A percentile compares a stretch with the other conserved stretches of the same genome.
Conservation (phyloP, 2,888 invertebrate species). For the Caenorhabditis angaria region DNA sequence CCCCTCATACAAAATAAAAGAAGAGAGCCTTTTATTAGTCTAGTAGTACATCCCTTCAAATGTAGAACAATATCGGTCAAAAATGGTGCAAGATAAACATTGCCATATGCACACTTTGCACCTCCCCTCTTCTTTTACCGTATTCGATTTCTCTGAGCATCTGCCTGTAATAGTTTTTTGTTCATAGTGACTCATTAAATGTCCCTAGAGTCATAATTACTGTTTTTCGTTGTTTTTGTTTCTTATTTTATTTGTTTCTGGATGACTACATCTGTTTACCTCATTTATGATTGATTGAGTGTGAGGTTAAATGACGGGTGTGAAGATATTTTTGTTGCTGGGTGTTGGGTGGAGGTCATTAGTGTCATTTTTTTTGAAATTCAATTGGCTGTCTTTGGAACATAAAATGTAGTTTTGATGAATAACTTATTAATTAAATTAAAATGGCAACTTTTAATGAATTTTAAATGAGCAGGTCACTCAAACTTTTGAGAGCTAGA, state of each 20-base stretch:
- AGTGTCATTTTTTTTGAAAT: background rate
- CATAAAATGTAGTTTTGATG: too few species aligned
- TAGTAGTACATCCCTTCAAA: too few species aligned
- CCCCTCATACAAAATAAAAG: background rate
- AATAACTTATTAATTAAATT: too few species aligned
- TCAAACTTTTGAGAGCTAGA: too few species aligned
- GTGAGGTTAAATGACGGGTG: conserved; percentile 2
- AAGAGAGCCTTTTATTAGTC: too few species aligned
- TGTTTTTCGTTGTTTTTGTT: background rate
- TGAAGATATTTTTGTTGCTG: conserved; percentile 1
- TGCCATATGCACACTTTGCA: conserved; percentile 4
- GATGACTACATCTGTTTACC: conserved; percentile 1
- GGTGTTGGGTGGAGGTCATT: background rate
- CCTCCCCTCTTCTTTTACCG: background rate
- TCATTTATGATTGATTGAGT: background rate
- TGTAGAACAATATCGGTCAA: background rate
- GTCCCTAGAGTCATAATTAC: conserved; percentile 4
- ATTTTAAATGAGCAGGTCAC: too few species aligned
- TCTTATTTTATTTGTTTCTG: background rate
- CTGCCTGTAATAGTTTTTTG: background rate
- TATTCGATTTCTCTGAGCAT: conserved; percentile 2
- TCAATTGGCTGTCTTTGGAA: too few species aligned
- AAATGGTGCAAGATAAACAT: background rate
- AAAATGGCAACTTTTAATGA: too few species aligned
- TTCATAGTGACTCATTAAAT: background rate